Base-by-base conservation (phyloP, 2,113 vertebrate species). In the Hucho hucho region DNA sequence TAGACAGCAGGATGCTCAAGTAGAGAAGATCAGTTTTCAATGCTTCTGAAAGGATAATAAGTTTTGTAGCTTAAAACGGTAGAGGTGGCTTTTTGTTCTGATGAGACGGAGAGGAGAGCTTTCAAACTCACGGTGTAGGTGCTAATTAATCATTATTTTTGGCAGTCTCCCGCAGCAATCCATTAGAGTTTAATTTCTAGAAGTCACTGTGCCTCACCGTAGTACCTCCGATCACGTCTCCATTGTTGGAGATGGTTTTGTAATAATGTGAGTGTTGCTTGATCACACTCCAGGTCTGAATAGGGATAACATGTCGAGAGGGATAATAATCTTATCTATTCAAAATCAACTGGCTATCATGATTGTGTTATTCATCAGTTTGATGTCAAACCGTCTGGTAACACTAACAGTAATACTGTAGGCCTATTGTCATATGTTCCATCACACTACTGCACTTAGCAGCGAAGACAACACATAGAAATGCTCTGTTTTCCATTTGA, bases 101-200 rank as follows among this genome's bases (percentile, higher is more conserved):
- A 94, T 94, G 94, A 95, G 94, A 93, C 90, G 86, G 87, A 94
- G 92, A 86, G 84, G 74, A 91, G 86, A 81, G 84, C 79, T 87
- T 93, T 75, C 85, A 90, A 95, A 94, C 93, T 92, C 91, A 93
- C 90, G 90, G 92, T 94, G 93, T 93, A 93, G 95, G 88, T 91
- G 49, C 95, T 96, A 95, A 96, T 97, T 97, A 97, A 96, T 97
- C 95, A 95, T 88, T 84, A 87, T 70, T 26, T 84, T 79, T 96
- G 94, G 93, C 95, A 94, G 93, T 86, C 94, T 94, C 92, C 91
- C 88, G 84, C 86, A 86, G 88, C 83, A 88, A 89, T 91, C 91
- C 91, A 92, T 93, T 92, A 91, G 76, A 82, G 84, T 88, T 90
- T 88, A 79, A 91, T 22, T 90, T 92, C 90, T 86, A 80, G 84